phyloP scores from a whole-genome alignment of 1,140 invertebrate genomes.

The Rhynchophorus ferrugineus region DNA sequence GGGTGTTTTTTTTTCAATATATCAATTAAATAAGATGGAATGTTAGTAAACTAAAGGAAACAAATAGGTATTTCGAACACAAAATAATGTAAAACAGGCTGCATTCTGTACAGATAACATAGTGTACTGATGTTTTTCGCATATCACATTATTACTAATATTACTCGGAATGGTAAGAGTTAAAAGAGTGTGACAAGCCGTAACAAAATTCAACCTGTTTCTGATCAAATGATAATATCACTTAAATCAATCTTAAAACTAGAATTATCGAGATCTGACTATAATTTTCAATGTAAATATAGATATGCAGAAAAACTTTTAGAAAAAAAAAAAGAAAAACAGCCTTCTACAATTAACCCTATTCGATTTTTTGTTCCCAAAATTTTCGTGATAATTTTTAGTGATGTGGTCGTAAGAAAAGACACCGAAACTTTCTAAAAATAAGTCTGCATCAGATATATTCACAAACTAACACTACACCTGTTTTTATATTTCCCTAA shows the following conservation, averaged over 20 bases:
- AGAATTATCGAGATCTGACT: background rate
- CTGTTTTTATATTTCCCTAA: conserved; percentile 5
- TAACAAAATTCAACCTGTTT: no score
- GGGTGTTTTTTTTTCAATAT: background rate
- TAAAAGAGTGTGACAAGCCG: no score
- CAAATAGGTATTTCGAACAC: background rate
- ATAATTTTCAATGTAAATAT: background rate
- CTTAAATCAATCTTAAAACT: background rate
- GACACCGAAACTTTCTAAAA: background rate
- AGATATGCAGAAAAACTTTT: background rate
- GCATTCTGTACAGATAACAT: background rate
- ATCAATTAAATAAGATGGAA: conserved; percentile 14
- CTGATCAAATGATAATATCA: background rate
- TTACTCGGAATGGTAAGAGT: no score
- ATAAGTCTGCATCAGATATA: background rate
- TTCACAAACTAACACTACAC: background rate
- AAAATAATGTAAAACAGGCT: background rate
- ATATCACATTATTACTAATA: no score
- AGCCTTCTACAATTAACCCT: no score
- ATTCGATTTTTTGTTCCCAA: background rate
- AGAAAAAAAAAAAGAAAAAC: no score
- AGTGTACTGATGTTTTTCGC: no score
- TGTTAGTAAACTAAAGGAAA: conserved; percentile 3
- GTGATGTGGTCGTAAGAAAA: no score
- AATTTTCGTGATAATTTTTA: background rate